phyloP scores from a whole-genome alignment of 2,888 invertebrate genomes.

The Serripes groenlandicus region DNA sequence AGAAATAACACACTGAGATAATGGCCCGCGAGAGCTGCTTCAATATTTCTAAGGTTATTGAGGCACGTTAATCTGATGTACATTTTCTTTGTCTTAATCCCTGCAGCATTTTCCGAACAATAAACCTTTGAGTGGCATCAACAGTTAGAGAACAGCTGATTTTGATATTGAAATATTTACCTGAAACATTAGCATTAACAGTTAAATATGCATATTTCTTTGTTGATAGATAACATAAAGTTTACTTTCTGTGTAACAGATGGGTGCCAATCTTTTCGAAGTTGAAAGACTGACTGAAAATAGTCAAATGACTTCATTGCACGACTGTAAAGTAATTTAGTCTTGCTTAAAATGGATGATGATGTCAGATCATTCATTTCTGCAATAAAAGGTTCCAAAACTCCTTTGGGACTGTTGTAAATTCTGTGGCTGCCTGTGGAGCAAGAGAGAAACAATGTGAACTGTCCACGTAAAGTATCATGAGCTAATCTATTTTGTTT shows the following conservation, averaged over 20 bases:
- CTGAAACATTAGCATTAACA: slow-evolving; percentile 23
- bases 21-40: not conserved
- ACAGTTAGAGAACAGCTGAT: not conserved
- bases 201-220: slow-evolving; percentile 37
- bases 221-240: slow-evolving; percentile 37
- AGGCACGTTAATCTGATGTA: slow-evolving; percentile 11
- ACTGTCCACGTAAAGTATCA: slow-evolving; percentile 21
- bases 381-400: slow-evolving; percentile 18
- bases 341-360: slow-evolving; percentile 14
- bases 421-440: slow-evolving; percentile 24
- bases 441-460: slow-evolving; percentile 18
- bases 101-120: slow-evolving; percentile 39
- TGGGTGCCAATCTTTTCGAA: slow-evolving; percentile 20
- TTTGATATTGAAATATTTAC: slow-evolving; percentile 39
- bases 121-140: slow-evolving; percentile 28
- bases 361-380: slow-evolving; percentile 11
- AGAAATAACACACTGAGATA: not conserved
- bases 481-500: slow-evolving; percentile 5
- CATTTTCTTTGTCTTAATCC: slow-evolving; percentile 23
- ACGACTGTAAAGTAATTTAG: slow-evolving; percentile 16
- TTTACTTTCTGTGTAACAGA: slow-evolving; percentile 14
- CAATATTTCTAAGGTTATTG: slow-evolving; percentile 20
- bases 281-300: slow-evolving; percentile 11
- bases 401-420: not conserved
- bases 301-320: not conserved